Conservation (phyloP, 2,888 invertebrate genomes). For the Cephus rjabovi region DNA sequence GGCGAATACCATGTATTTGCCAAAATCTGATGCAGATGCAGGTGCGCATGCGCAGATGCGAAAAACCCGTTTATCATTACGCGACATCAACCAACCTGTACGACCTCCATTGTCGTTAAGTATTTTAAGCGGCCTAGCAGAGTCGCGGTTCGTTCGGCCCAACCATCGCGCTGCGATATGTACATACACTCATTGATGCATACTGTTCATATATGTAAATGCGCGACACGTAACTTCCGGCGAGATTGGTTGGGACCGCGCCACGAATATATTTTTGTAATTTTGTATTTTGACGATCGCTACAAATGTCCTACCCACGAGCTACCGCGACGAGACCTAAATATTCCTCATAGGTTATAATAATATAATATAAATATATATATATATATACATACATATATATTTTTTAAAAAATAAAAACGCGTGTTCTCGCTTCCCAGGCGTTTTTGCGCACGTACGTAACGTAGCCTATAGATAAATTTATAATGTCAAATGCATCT, state of each 20-base stretch:
- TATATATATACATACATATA: conserved; percentile 14
- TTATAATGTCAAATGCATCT: neutral
- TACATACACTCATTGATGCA: conserved; percentile 48
- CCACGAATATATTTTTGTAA: conserved; percentile 59
- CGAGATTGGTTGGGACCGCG: conserved; percentile 36
- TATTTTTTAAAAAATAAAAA: conserved; percentile 21
- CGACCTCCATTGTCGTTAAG: conserved; percentile 30
- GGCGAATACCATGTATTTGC: neutral
- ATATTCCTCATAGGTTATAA: conserved; percentile 8
- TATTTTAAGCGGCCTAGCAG: conserved; percentile 54
- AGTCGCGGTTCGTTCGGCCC: conserved; percentile 44
- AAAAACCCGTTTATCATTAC: neutral
- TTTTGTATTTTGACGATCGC: conserved; percentile 55
- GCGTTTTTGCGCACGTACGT: neutral
- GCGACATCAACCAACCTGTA: neutral
- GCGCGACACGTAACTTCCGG: conserved; percentile 32
- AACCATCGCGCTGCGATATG: conserved; percentile 42
- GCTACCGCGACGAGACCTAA: conserved; percentile 12
- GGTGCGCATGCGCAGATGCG: neutral
- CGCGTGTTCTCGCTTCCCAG: neutral
- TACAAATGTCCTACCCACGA: conserved; percentile 19
- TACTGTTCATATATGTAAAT: conserved; percentile 47
- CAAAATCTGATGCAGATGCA: neutral
- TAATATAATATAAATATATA: conserved; percentile 18
- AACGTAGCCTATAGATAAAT: neutral